A percentile compares a stretch with the other conserved stretches of the same genome.
phyloP scores from a whole-genome alignment of 2,888 invertebrate species.

The Phytoseiulus persimilis region DNA sequence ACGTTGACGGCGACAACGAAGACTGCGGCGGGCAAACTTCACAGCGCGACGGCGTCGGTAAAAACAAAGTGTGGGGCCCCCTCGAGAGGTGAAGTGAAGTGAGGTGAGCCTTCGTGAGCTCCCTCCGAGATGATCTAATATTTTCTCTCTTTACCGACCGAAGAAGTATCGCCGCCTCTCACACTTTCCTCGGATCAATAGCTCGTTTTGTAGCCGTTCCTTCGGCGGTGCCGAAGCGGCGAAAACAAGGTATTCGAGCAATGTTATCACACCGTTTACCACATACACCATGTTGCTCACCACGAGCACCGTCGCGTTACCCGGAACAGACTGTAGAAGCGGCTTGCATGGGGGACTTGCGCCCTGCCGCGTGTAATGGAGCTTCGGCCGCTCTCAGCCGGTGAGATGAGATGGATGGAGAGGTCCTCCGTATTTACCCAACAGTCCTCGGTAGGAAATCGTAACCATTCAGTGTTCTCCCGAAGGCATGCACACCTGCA shows the following conservation, averaged over 20 bases:
- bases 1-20: background rate
- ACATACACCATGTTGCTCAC: background rate
- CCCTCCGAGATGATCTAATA: background rate
- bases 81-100: background rate
- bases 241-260: background rate
- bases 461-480: background rate
- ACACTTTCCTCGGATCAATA: constrained; percentile 5
- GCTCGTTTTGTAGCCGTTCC: background rate
- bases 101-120: constrained; percentile 5
- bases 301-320: background rate
- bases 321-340: background rate
- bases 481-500: constrained; percentile 5
- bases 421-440: background rate
- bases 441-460: background rate
- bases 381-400: no score
- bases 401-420: no score
- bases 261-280: background rate
- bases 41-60: constrained; percentile 5
- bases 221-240: background rate
- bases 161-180: constrained; percentile 5
- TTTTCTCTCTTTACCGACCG: background rate
- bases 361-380: no score
- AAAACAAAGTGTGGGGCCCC: background rate
- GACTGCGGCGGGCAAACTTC: background rate
- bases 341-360: no score